Conservation (phyloP, 1,140 invertebrate species). For the Copidosoma floridanum region DNA sequence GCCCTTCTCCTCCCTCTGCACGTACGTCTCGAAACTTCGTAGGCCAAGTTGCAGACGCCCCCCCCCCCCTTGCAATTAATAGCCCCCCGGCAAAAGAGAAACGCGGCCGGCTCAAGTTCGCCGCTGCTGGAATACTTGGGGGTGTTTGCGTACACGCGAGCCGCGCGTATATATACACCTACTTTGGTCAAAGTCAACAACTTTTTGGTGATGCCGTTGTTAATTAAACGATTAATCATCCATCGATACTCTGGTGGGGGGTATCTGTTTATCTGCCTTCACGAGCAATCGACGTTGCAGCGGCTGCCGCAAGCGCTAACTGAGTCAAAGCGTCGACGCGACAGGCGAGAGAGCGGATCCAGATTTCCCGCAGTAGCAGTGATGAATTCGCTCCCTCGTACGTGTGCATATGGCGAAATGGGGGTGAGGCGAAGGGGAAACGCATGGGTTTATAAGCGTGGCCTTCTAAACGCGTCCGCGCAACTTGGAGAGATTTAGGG, state of each 20-base stretch:
- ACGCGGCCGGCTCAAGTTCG: too few species aligned
- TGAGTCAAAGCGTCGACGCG: too few species aligned
- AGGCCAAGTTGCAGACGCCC: constrained; percentile 32
- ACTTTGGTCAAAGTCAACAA: too few species aligned
- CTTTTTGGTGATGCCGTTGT: constrained; percentile 52
- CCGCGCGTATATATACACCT: too few species aligned
- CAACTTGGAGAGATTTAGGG: background rate
- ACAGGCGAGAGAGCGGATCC: too few species aligned
- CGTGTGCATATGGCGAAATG: too few species aligned
- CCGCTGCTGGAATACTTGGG: too few species aligned
- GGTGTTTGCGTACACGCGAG: background rate
- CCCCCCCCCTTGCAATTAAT: constrained; percentile 32
- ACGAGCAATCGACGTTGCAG: background rate
- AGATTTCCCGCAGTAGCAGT: too few species aligned
- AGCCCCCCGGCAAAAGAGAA: constrained; percentile 12
- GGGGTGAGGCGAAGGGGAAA: too few species aligned
- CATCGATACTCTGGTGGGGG: too few species aligned
- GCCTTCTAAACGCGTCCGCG: background rate
- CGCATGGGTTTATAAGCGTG: background rate
- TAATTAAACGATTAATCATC: constrained; percentile 59
- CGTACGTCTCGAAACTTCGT: constrained; percentile 12
- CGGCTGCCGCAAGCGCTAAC: too few species aligned
- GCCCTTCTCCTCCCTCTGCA: background rate
- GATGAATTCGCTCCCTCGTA: too few species aligned
- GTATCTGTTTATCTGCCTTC: background rate